Evolutionary conservation across 1,140 invertebrate species (phyloP).

Genomic region (Eurosta solidaginis): DNA sequence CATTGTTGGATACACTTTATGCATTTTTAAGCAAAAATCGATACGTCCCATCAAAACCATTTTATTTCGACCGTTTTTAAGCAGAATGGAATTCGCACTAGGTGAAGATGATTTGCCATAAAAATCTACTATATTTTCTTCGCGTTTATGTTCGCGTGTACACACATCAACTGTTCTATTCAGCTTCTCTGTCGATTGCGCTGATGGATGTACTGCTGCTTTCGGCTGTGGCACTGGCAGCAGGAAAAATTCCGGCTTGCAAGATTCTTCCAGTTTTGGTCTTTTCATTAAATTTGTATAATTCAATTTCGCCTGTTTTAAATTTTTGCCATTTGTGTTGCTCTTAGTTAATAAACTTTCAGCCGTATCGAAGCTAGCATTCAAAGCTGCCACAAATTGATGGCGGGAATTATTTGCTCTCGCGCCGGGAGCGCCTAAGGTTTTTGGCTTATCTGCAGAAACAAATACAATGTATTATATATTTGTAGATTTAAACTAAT

Average conservation of each 20-base stretch:
- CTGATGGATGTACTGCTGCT: background rate
- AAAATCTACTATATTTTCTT: background rate
- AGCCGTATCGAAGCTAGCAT: background rate
- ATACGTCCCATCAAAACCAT: constrained; percentile 44
- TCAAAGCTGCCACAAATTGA: background rate
- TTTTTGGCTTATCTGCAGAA: background rate
- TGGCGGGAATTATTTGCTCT: background rate
- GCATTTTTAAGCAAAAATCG: constrained; percentile 49
- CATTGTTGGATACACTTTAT: constrained; percentile 42
- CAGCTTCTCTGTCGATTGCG: background rate
- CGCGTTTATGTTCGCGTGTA: background rate
- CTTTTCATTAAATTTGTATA: constrained; percentile 34
- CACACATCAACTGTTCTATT: constrained; percentile 11
- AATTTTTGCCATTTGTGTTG: background rate
- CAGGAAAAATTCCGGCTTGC: constrained; percentile 44
- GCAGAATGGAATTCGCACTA: background rate
- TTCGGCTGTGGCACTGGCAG: constrained; percentile 35
- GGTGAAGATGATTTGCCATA: background rate
- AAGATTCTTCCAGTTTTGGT: constrained; percentile 33
- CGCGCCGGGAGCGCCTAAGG: background rate
- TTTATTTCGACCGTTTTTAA: constrained; percentile 39
- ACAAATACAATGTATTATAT: background rate
- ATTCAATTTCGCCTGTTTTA: constrained; percentile 31
- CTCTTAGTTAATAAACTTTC: background rate
- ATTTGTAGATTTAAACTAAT: background rate